A percentile compares a stretch with the other conserved stretches of the same genome.
These are phyloP conservation scores for Scaptomyza cyrtandrae DNA, from an alignment of 2,888 invertebrate species.

Conservation along the genomic window DNA sequence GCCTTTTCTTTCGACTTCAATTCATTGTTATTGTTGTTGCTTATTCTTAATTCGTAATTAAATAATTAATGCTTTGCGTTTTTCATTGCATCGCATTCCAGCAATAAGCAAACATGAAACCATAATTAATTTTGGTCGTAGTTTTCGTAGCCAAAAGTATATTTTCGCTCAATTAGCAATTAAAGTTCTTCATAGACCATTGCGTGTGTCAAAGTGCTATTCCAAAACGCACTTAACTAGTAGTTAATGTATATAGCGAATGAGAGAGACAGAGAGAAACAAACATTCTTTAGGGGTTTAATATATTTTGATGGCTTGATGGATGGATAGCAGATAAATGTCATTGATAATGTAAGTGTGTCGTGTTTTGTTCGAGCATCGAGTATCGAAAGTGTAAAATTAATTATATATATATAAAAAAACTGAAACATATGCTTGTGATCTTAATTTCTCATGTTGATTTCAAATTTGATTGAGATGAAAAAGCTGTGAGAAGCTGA, in stretches of 20 bases:
- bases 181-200: slow-evolving; percentile 68
- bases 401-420: not conserved
- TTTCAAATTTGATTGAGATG: not conserved
- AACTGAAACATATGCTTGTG: not conserved
- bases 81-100: slow-evolving; percentile 46
- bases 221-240: slow-evolving; percentile 34
- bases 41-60: slow-evolving; percentile 79
- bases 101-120: slow-evolving; percentile 62
- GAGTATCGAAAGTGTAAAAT: not conserved
- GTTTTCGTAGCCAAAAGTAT: slow-evolving; percentile 50
- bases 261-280: not conserved
- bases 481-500: not conserved
- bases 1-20: slow-evolving; percentile 55
- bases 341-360: slow-evolving; percentile 36
- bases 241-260: not conserved
- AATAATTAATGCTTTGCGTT: slow-evolving; percentile 80
- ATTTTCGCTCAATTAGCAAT: slow-evolving; percentile 76
- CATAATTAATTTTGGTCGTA: slow-evolving; percentile 62
- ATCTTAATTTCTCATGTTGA: not conserved
- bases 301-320: slow-evolving; percentile 38
- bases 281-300: slow-evolving; percentile 27
- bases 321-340: slow-evolving; percentile 48
- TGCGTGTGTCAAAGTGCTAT: slow-evolving; percentile 59
- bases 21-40: slow-evolving; percentile 58
- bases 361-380: slow-evolving; percentile 21